Percentiles rank a stretch among this genome's conserved stretches.
Evolutionary conservation across 2,113 vertebrate species (phyloP).

Genomic region (Uria aalge): DNA sequence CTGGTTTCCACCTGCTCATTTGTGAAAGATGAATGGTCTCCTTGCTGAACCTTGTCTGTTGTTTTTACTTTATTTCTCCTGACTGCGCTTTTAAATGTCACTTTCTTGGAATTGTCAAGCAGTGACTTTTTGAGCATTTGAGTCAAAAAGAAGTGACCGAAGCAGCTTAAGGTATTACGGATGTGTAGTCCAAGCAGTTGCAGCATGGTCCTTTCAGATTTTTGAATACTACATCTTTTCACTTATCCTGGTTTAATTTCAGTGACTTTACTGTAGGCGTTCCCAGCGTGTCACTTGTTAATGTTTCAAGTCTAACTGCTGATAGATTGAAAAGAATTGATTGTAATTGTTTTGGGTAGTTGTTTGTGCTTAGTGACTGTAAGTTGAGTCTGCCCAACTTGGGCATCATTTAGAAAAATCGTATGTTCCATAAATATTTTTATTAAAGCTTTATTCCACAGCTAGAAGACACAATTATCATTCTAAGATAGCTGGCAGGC

Average conservation of each 20-base stretch:
- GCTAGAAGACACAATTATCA: constrained; percentile 31
- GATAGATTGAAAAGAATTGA: background rate
- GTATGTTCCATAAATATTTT: constrained; percentile 39
- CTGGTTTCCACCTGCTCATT: constrained; percentile 15
- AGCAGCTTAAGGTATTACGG: background rate
- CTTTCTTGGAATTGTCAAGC: background rate
- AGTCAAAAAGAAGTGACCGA: background rate
- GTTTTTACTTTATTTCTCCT: background rate
- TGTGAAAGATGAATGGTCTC: background rate
- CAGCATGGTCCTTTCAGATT: background rate
- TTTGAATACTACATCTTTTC: background rate
- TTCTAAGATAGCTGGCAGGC: constrained; percentile 34
- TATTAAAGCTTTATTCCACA: constrained; percentile 45
- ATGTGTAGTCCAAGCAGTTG: background rate
- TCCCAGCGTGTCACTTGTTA: background rate
- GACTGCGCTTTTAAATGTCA: background rate
- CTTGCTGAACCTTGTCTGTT: background rate
- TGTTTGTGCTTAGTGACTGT: background rate
- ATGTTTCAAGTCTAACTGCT: background rate
- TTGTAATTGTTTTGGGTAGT: background rate
- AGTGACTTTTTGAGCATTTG: background rate
- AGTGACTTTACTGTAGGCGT: background rate
- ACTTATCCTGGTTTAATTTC: background rate
- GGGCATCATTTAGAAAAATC: background rate
- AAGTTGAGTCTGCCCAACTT: background rate